Conservation (phyloP, 2,888 invertebrate species). For the Tromatobia lineatoria region DNA sequence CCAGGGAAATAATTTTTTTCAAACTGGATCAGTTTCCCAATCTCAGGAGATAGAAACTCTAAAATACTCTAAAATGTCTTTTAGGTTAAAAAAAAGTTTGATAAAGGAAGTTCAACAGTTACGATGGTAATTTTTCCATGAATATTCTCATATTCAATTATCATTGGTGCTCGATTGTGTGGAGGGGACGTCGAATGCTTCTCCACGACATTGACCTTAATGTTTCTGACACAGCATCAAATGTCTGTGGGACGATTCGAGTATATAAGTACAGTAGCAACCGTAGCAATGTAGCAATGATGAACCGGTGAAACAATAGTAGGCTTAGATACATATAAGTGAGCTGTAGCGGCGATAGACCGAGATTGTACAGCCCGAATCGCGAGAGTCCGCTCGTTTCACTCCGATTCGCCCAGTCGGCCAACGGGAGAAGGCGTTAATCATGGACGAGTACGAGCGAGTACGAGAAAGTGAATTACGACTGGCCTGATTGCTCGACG, state of each 20-base stretch:
- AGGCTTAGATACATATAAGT: background rate
- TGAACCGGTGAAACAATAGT: conserved; percentile 43
- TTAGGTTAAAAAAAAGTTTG: too few relatives aligned
- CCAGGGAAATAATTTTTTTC: too few relatives aligned
- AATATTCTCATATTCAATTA: conserved; percentile 13
- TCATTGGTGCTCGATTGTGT: background rate
- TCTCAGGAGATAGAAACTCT: too few relatives aligned
- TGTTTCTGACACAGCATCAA: background rate
- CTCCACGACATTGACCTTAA: background rate
- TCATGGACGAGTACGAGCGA: conserved; percentile 64
- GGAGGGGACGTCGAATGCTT: background rate
- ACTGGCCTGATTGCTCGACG: conserved; percentile 69
- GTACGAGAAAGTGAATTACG: conserved; percentile 68
- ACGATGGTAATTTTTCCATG: too few relatives aligned
- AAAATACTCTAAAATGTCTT: too few relatives aligned
- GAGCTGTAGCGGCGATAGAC: conserved; percentile 6
- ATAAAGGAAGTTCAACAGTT: too few relatives aligned
- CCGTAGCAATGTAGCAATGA: background rate
- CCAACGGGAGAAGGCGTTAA: conserved; percentile 64
- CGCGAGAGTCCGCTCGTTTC: conserved; percentile 65
- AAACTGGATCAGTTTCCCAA: too few relatives aligned
- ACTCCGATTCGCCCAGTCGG: conserved; percentile 67
- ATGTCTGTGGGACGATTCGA: background rate
- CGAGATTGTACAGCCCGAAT: conserved; percentile 47
- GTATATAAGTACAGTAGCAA: background rate